Evolutionary conservation across 1,140 invertebrate genomes (phyloP), one percentile per base, ranked within the genome.

Genomic region (Tyrophagus putrescentiae): DNA sequence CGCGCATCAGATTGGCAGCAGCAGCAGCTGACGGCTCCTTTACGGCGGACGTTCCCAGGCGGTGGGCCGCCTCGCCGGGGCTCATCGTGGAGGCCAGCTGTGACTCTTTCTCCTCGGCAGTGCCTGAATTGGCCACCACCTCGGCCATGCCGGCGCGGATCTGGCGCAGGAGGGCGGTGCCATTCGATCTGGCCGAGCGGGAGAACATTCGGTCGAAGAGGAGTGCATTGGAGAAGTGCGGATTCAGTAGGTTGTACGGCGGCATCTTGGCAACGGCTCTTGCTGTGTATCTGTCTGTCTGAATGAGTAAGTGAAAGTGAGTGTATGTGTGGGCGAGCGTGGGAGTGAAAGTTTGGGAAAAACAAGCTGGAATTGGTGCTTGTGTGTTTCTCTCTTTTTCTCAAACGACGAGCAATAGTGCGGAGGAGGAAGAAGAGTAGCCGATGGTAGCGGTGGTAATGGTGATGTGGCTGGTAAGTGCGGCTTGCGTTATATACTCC

Each of bases 171-270:
- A 48, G 23, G 45, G 45, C 45, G 25, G n/a, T 1, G 11, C 13
- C 52, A 1, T 16, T 11, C 13, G 52, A 54, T 31, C 52, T 16
- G n/a, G 25, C 25, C 25, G 32, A 34, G 25, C 34, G 39, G n/a
- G 56, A 57, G n/a, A 57, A 16, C 1, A 59, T 18, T 1, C 57
- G 57, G 32, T 59, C 50, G 28, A 59, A 42, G 11, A 59, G 9
- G 4, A 59, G 27, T n/a, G 11, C 39, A 42, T 59, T 59, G 16
- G 57, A 59, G 29, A 59, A 59, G 27, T 59, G 57, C 1, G 57
- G 57, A 23, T 45, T 41, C 13, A 42, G 9, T 32, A 59, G 25
- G 9, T 54, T 13, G 27, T 59, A 59, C 23, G 57, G 57, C 18
- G 57, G 57, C 57, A 59, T 59, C 7, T 27, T 25, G 36, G 32